Percentiles rank a stretch among this genome's conserved stretches.
Evolutionary conservation across 2,113 vertebrate species (phyloP).

Genomic region (Spea multiplicata): DNA sequence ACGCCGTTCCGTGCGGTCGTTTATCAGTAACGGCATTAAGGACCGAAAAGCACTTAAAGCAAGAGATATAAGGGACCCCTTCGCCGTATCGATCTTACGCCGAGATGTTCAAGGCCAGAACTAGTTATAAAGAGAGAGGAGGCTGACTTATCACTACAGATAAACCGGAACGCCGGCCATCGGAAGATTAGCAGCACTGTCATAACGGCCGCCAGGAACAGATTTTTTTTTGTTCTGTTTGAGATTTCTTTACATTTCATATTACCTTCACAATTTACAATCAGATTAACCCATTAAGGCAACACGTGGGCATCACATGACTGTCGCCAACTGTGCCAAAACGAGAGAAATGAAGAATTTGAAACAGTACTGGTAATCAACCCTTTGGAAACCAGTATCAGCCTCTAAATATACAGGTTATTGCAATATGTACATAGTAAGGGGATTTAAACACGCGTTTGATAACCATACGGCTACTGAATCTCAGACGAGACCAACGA

Average conservation of each 20-base stretch:
- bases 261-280: too few relatives aligned
- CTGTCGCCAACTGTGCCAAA: too few relatives aligned
- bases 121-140: slow-evolving; percentile 37
- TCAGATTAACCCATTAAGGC: too few relatives aligned
- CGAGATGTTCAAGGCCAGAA: slow-evolving; percentile 42
- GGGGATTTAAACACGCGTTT: too few relatives aligned
- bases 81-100: slow-evolving; percentile 40
- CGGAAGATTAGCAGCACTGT: slow-evolving; percentile 9
- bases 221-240: background rate
- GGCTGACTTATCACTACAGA: slow-evolving; percentile 38
- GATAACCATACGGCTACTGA: too few relatives aligned
- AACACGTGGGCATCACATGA: too few relatives aligned
- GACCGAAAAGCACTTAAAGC: slow-evolving; percentile 41
- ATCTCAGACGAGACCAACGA: too few relatives aligned
- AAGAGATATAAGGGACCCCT: slow-evolving; percentile 44
- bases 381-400: too few relatives aligned
- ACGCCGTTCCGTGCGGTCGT: slow-evolving; percentile 23
- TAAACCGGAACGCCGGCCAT: slow-evolving; percentile 4
- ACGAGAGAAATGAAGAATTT: too few relatives aligned
- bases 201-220: background rate
- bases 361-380: too few relatives aligned
- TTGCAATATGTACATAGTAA: too few relatives aligned
- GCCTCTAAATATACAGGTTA: too few relatives aligned
- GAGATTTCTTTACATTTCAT: background rate
- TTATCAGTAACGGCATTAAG: slow-evolving; percentile 38